A percentile compares a stretch with the other conserved stretches of the same genome.
Conservation (phyloP, 2,888 invertebrate species). For the Galerucella pusilla region DNA sequence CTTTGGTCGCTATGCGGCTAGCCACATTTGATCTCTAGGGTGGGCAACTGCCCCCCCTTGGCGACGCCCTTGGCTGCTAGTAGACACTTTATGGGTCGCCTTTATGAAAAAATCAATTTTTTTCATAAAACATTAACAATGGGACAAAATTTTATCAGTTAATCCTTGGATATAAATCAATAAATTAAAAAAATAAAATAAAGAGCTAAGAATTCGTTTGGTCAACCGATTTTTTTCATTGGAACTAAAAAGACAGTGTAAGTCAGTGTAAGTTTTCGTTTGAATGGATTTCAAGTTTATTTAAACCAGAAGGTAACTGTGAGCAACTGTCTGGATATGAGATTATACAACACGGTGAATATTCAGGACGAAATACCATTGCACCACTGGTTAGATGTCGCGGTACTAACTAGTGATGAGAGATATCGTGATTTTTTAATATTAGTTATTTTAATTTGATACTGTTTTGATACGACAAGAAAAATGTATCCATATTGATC, state of each 20-base stretch:
- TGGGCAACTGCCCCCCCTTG: too few species aligned
- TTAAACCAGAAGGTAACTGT: constrained; percentile 49
- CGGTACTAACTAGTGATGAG: too few species aligned
- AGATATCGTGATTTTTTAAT: too few species aligned
- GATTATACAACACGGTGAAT: constrained; percentile 40
- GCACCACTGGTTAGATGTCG: constrained; percentile 34
- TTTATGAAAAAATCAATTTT: background rate
- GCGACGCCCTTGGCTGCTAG: background rate
- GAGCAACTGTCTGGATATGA: constrained; percentile 49
- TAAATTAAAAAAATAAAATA: background rate
- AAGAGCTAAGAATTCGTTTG: background rate
- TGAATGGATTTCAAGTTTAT: constrained; percentile 44
- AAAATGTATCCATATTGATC: too few species aligned
- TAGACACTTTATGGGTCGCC: background rate
- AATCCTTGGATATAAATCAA: background rate
- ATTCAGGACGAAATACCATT: constrained; percentile 5
- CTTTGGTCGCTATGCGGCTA: too few species aligned
- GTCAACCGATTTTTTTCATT: constrained; percentile 14
- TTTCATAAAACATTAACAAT: background rate
- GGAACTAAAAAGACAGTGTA: constrained; percentile 12
- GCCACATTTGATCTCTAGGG: too few species aligned
- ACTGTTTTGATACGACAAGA: too few species aligned
- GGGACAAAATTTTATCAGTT: constrained; percentile 5
- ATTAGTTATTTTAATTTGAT: too few species aligned
- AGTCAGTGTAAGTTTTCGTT: constrained; percentile 38